These are phyloP conservation scores for Sarotherodon lohbergeri DNA, from an alignment of 2,113 vertebrate genomes.

Conservation along the genomic window DNA sequence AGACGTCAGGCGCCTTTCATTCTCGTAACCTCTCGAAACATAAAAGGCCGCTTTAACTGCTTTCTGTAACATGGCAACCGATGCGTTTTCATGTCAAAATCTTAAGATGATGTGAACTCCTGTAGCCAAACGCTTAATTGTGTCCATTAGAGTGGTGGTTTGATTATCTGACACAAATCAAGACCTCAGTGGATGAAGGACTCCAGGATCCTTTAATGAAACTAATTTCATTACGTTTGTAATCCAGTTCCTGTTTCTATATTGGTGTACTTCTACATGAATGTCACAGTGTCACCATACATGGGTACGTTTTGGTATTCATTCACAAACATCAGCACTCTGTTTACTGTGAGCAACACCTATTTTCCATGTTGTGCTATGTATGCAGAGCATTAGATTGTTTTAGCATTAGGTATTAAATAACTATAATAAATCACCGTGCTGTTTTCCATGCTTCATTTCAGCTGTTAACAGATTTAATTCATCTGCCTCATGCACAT, in stretches of 20 bases:
- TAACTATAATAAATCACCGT: not conserved
- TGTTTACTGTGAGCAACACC: not conserved
- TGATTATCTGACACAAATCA: not conserved
- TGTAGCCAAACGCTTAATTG: not conserved
- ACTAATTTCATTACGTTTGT: not conserved
- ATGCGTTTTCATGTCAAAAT: not conserved
- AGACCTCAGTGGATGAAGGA: not conserved
- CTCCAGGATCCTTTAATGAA: not conserved
- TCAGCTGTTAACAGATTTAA: not conserved
- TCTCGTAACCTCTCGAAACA: not conserved
- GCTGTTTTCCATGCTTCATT: not conserved
- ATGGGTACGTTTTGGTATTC: not conserved
- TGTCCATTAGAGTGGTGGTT: not conserved
- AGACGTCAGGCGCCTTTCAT: not conserved
- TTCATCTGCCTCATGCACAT: not conserved
- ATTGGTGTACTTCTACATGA: not conserved
- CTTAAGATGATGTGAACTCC: not conserved
- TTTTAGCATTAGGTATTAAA: not conserved
- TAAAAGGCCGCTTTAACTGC: not conserved
- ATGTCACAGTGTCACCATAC: not conserved
- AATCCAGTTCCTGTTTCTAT: not conserved
- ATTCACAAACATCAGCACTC: not conserved
- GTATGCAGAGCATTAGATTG: not conserved
- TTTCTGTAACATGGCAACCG: not conserved
- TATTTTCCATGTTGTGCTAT: not conserved